Evolutionary conservation across 2,113 vertebrate species (phyloP), one percentile per base, ranked within the genome.

Genomic region (Megaleporinus macrocephalus): DNA sequence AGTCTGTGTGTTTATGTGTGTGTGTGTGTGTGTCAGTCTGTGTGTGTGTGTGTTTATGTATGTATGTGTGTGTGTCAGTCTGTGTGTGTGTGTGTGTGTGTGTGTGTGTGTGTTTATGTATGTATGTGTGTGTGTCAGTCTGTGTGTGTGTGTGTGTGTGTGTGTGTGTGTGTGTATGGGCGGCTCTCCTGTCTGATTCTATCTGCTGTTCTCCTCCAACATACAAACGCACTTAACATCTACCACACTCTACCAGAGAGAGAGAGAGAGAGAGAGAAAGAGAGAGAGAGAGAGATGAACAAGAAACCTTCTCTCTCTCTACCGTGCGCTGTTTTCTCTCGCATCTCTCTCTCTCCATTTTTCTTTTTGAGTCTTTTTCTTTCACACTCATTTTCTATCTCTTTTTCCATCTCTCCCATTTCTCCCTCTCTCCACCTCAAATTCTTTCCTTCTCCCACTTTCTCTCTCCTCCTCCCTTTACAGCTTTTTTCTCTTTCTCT

Each of bases 211-310:
- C 76, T 65, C 49, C 30, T 30, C 83, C 78, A 79, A 80, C 86
- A 87, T 78, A 74, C 13, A 87, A 83, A 76, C 44, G 72, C 81
- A 80, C 81, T 85, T 82, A 85, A 36, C 57, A 79, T 85, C 83
- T 80, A 55, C 44, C 68, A 77, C 72, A 63, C 66, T 71, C 63
- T 73, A 41, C 65, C 49, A 73, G 51, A n/a, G n/a, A n/a, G n/a
- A n/a, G n/a, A n/a, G n/a, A n/a, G n/a, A n/a, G n/a, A n/a, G n/a
- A n/a, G n/a, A n/a, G n/a, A n/a, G n/a, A n/a, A n/a, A n/a, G n/a
- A 2, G 44, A 53, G 22, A 18, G 47, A 74, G 65, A 36, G 63
- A 22, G 49, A 24, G 41, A 44, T 3, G 53, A 1, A 3, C 16
- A 11, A 57, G 26, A 24, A 61, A 61, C 12, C 69, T 11, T 33